Evolutionary conservation across 1,140 invertebrate genomes (phyloP), one percentile per base, ranked within the genome.

Genomic region (Plutomurus gul): DNA sequence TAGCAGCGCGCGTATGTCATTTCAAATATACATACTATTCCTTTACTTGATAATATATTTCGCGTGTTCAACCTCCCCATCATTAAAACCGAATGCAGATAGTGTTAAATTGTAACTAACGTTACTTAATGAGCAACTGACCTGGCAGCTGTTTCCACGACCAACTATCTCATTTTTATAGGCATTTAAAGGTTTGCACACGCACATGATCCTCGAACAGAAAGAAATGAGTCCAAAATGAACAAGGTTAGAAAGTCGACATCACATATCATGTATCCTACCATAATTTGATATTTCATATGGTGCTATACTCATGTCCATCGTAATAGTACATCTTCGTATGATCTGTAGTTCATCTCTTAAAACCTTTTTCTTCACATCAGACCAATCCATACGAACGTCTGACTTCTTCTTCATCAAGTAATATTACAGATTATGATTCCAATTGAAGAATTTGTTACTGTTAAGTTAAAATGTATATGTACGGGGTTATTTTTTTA

Each of bases 1-100:
- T 65, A 65, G 56, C 56, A 65, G 56, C 56, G 56, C 56, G 56
- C 56, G 56, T 65, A 65, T 65, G 56, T 65, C 56, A 65, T 65
- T 65, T 65, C 36, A 16, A 33, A 25, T 65, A 33, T n/a, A 65
- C 36, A 65, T 33, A 30, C 56, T 30, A 65, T 33, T 65, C 56
- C 56, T 65, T n/a, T 65, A 51, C 25, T 22, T 51, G 36, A 65
- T 30, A 65, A 36, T n/a, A 33, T 65, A n/a, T n/a, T n/a, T n/a
- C n/a, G n/a, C n/a, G n/a, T n/a, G n/a, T n/a, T n/a, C n/a, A n/a
- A n/a, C n/a, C n/a, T n/a, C n/a, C n/a, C n/a, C n/a, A n/a, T n/a
- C n/a, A n/a, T n/a, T n/a, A n/a, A n/a, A n/a, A 43, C n/a, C n/a
- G 39, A 7, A 43, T 13, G 39, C 2, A n/a, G 39, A n/a, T 43